Conservation (phyloP, 1,140 invertebrate species). For the Latrodectus geometricus region DNA sequence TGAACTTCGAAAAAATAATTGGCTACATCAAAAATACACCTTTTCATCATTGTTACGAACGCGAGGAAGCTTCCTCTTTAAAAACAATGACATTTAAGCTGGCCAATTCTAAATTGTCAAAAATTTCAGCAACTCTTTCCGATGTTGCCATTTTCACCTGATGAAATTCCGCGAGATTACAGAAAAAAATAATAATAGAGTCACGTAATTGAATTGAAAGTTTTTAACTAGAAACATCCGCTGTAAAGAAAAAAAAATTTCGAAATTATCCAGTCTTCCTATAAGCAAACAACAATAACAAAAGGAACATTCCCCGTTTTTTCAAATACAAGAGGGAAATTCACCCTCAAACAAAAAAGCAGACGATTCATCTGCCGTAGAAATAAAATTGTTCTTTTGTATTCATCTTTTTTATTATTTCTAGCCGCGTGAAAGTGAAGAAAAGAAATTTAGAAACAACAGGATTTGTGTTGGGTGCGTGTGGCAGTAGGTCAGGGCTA, state of each 20-base stretch:
- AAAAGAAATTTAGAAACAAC: conserved; percentile 15
- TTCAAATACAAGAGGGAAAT: conserved; percentile 21
- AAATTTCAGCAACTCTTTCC: neutral
- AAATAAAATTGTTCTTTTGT: conserved; percentile 18
- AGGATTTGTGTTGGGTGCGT: conserved; percentile 34
- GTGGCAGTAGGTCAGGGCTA: conserved; percentile 39
- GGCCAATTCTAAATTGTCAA: neutral
- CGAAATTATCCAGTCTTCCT: conserved; percentile 3
- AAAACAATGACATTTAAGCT: conserved; percentile 8
- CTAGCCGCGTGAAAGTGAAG: conserved; percentile 7
- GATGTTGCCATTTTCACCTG: neutral
- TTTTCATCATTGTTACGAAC: conserved; percentile 6
- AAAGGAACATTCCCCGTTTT: neutral
- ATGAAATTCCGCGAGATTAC: neutral
- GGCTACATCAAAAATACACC: neutral
- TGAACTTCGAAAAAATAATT: conserved; percentile 11
- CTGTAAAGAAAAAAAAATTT: conserved; percentile 4
- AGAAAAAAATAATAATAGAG: conserved; percentile 1
- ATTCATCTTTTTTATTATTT: conserved; percentile 11
- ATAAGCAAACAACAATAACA: conserved; percentile 3
- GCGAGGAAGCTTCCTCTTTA: conserved; percentile 6
- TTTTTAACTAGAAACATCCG: conserved; percentile 13
- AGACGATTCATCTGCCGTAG: conserved; percentile 24
- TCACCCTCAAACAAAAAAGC: conserved; percentile 28
- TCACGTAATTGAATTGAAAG: conserved; percentile 27